A percentile compares a stretch with the other conserved stretches of the same genome.
Conservation (phyloP, 2,113 vertebrate species). For the Oceanites oceanicus region DNA sequence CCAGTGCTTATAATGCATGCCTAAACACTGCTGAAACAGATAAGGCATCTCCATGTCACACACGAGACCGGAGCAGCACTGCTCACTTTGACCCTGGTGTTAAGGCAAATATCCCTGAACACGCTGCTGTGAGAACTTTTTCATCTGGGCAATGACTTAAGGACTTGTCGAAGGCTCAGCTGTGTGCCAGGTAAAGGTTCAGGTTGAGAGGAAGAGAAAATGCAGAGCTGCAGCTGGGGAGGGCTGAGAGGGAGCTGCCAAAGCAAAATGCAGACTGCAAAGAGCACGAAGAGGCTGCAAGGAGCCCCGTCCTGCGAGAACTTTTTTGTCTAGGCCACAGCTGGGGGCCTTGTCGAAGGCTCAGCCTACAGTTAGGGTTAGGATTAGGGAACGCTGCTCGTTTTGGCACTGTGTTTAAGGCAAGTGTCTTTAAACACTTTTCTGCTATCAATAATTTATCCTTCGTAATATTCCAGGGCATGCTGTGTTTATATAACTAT, state of each 20-base stretch:
- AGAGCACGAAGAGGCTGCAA: background rate
- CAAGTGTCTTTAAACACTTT: constrained; percentile 2
- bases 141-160: background rate
- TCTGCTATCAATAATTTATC: constrained; percentile 12
- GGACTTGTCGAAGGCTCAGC: background rate
- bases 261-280: background rate
- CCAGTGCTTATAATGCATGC: background rate
- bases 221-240: background rate
- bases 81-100: background rate
- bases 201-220: background rate
- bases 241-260: background rate
- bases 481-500: constrained; percentile 4
- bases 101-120: background rate
- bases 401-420: constrained; percentile 8
- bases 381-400: background rate
- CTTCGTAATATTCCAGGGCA: background rate
- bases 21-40: background rate
- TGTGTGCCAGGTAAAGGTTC: background rate
- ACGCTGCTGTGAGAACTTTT: background rate
- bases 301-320: rapidly evolving
- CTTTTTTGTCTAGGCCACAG: background rate
- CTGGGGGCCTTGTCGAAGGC: background rate
- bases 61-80: rapidly evolving
- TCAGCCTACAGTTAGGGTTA: constrained; percentile 5
- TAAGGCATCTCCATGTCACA: background rate